phyloP scores from a whole-genome alignment of 2,113 vertebrate species.

The Thunnus maccoyii region DNA sequence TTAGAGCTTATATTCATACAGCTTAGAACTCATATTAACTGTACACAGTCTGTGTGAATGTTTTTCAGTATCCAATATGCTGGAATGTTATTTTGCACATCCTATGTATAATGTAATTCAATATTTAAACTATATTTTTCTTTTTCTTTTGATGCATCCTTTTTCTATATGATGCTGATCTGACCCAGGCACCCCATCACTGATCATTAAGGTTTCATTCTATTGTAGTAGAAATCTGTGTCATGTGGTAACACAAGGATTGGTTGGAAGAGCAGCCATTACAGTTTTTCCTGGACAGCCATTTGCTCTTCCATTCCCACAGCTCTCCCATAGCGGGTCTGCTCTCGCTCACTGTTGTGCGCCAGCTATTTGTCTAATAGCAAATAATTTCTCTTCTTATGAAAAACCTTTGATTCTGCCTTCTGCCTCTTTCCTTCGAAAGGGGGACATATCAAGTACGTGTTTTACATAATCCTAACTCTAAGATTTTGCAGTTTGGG shows the following conservation, averaged over 20 bases:
- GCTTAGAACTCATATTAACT: no score
- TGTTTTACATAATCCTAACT: constrained; percentile 7
- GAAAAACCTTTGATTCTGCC: constrained; percentile 22
- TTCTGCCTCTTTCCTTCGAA: constrained; percentile 31
- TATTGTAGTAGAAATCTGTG: not conserved
- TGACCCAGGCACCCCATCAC: not conserved
- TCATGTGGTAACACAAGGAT: not conserved
- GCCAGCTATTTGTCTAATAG: constrained; percentile 43
- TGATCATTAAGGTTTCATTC: not conserved
- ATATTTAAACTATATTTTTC: no score
- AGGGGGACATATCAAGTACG: not conserved
- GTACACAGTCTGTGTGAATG: no score
- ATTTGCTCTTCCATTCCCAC: constrained; percentile 22
- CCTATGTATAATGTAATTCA: no score
- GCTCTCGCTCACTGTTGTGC: constrained; percentile 43
- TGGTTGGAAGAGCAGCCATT: not conserved
- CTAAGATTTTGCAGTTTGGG: not conserved
- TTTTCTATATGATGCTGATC: not conserved
- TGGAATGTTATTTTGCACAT: no score
- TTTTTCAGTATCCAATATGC: no score
- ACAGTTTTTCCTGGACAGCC: constrained; percentile 32
- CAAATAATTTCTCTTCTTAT: constrained; percentile 31
- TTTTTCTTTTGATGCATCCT: not conserved
- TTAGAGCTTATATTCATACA: not conserved
- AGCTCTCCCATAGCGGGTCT: constrained; percentile 43